Evolutionary conservation across 2,888 invertebrate species (phyloP).

Genomic region (Acanthopleura granulata): DNA sequence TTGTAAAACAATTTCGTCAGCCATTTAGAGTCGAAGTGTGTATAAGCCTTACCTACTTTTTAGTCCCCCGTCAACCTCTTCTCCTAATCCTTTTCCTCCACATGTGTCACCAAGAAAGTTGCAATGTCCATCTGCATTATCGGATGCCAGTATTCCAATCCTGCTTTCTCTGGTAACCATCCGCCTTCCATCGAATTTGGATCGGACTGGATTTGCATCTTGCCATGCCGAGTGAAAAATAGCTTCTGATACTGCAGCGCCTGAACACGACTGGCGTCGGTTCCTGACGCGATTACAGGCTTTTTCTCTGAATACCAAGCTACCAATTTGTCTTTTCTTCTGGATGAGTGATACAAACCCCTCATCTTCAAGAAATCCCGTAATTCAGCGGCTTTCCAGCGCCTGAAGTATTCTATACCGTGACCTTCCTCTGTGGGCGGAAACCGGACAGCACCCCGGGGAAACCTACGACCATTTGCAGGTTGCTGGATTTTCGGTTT

Average conservation of each 20-base stretch:
- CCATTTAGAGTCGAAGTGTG: not conserved
- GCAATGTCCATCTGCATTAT: not conserved
- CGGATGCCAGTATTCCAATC: not conserved
- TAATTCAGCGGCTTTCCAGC: not conserved
- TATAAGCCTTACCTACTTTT: not conserved
- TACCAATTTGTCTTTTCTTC: not conserved
- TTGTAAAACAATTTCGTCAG: too few relatives aligned
- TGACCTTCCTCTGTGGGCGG: not conserved
- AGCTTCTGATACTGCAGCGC: conserved; percentile 5
- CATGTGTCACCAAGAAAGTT: not conserved
- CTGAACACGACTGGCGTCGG: not conserved
- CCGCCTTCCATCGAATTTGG: not conserved
- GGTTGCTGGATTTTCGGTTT: too few relatives aligned
- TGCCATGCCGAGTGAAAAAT: not conserved
- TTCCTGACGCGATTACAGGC: not conserved
- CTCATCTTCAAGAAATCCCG: not conserved
- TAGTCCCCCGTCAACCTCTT: conserved; percentile 5
- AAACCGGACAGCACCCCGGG: too few relatives aligned
- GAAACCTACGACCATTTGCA: too few relatives aligned
- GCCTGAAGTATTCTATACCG: not conserved
- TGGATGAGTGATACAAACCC: not conserved
- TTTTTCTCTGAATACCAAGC: not conserved
- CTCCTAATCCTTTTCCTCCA: not conserved
- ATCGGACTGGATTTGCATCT: not conserved
- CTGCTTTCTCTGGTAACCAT: not conserved